These are phyloP conservation scores for Serripes groenlandicus DNA, from an alignment of 2,888 invertebrate genomes.

Conservation along the genomic window DNA sequence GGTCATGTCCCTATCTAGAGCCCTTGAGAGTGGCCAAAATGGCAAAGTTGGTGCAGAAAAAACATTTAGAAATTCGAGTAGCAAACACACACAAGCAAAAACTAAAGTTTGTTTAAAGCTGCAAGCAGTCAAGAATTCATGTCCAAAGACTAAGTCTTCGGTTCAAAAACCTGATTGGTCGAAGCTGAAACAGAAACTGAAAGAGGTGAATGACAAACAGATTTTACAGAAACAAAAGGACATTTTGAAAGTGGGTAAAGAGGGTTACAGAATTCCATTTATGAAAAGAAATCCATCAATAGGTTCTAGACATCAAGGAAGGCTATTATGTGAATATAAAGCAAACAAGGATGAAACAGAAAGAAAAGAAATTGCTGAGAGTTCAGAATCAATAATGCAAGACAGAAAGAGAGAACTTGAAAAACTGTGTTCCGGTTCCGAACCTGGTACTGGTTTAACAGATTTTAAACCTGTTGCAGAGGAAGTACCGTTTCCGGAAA, in stretches of 20 bases:
- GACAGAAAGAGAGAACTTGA: conserved; percentile 27
- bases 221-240: conserved; percentile 25
- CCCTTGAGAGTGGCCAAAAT: conserved; percentile 49
- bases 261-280: conserved; percentile 1
- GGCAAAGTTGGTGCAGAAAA: conserved; percentile 57
- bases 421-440: neutral
- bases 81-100: conserved; percentile 4
- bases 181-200: conserved; percentile 43
- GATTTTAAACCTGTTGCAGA: too few species aligned
- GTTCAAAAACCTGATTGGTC: conserved; percentile 48
- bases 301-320: neutral
- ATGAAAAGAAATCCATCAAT: conserved; percentile 1
- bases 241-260: conserved; percentile 16
- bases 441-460: neutral
- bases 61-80: conserved; percentile 36
- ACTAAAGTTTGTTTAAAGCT: conserved; percentile 20
- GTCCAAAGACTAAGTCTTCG: neutral
- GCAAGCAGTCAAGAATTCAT: conserved; percentile 24
- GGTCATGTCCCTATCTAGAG: conserved; percentile 58
- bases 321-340: neutral
- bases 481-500: neutral
- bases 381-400: neutral
- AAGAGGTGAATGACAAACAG: conserved; percentile 40
- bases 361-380: neutral
- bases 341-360: neutral